phyloP scores from a whole-genome alignment of 2,797 vertebrate species.

The Gymnoscopelus microlampas region DNA sequence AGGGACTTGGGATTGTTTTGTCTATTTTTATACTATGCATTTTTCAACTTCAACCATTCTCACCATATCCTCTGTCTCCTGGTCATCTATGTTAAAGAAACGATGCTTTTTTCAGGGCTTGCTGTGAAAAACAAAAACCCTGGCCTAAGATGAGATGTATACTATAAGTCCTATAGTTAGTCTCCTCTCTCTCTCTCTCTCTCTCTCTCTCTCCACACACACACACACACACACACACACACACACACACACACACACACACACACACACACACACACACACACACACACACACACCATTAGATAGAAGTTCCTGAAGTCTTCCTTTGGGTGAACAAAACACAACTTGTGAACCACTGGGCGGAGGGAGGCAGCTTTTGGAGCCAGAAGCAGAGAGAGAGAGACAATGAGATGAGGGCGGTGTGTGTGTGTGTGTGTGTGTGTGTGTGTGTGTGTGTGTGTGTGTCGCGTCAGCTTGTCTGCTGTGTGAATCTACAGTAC shows the following conservation, averaged over 20 bases:
- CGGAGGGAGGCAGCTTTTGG: background rate
- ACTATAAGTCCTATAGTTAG: conserved; percentile 18
- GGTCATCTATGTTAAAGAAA: no score
- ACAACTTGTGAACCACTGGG: no score
- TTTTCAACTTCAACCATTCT: no score
- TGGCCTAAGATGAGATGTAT: no score
- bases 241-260: conserved; percentile 19
- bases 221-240: conserved; percentile 13
- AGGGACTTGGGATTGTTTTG: no score
- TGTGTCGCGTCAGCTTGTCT: background rate
- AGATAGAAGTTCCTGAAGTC: no score
- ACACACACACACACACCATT: conserved; percentile 3
- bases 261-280: conserved; percentile 11
- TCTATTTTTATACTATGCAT: no score
- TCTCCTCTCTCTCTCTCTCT: conserved; percentile 48
- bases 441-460: background rate
- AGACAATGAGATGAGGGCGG: background rate
- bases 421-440: background rate
- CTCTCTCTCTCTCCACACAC: conserved; percentile 24
- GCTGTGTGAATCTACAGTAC: background rate
- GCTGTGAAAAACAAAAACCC: no score
- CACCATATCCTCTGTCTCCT: no score
- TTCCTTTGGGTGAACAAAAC: no score
- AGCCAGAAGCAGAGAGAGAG: background rate
- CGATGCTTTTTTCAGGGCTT: no score